Evolutionary conservation across 2,797 vertebrate genomes (phyloP).

Genomic region (Phyllotis vaccarum): DNA sequence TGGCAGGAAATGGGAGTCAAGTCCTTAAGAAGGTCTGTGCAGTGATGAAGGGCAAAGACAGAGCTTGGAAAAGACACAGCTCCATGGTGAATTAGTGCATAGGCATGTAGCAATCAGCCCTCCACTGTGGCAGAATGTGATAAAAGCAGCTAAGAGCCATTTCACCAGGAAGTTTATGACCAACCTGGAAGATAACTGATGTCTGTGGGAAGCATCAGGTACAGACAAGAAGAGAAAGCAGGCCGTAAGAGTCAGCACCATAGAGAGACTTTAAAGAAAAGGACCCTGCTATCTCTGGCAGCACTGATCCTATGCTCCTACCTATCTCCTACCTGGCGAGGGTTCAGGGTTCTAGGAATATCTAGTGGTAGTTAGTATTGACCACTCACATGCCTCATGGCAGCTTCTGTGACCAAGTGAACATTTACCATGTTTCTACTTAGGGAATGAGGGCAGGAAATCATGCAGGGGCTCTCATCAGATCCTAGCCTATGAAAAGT

Average conservation of each 20-base stretch:
- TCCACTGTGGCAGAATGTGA: rapidly evolving
- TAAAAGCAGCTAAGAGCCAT: not conserved
- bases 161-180: rapidly evolving
- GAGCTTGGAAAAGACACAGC: not conserved
- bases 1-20: not conserved
- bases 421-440: not conserved
- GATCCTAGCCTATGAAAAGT: not conserved
- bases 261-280: too few relatives aligned
- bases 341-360: rapidly evolving
- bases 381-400: not conserved
- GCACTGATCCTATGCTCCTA: rapidly evolving
- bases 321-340: too few relatives aligned
- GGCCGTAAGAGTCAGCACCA: too few relatives aligned
- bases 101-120: not conserved
- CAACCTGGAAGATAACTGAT: rapidly evolving
- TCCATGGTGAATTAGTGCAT: rapidly evolving
- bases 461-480: too few relatives aligned
- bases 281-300: rapidly evolving
- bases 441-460: not conserved
- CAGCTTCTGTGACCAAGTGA: not conserved
- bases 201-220: not conserved
- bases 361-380: rapidly evolving
- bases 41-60: rapidly evolving
- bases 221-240: not conserved
- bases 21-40: not conserved